Percentiles rank a stretch among this genome's conserved stretches.
Conservation (phyloP, 2,113 vertebrate species). For the Heterochromis multidens region DNA sequence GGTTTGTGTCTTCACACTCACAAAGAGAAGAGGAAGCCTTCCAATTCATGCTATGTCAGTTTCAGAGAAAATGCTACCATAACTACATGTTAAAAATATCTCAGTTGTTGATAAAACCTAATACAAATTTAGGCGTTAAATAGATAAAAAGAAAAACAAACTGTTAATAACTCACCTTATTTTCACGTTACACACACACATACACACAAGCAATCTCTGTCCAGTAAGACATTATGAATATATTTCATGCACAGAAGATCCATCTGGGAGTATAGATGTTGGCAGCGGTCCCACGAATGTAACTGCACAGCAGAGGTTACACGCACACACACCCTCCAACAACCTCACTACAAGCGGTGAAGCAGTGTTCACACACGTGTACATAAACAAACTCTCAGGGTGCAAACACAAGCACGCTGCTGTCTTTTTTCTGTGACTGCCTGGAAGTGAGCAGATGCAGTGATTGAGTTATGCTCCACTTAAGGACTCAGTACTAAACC, state of each 20-base stretch:
- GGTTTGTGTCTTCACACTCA: slow-evolving; percentile 8
- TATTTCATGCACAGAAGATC: slow-evolving; percentile 40
- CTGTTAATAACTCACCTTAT: background rate
- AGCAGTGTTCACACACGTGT: slow-evolving; percentile 10
- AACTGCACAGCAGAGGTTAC: slow-evolving; percentile 46
- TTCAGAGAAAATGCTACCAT: background rate
- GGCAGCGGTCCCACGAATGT: slow-evolving; percentile 48
- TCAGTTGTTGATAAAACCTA: background rate
- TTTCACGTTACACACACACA: background rate
- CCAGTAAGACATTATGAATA: slow-evolving; percentile 34
- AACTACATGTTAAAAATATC: background rate
- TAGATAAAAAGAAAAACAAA: background rate
- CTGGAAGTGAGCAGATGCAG: slow-evolving; percentile 21
- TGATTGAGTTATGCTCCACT: background rate
- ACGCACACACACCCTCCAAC: background rate
- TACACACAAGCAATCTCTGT: background rate
- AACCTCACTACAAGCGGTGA: background rate
- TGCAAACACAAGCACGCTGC: background rate
- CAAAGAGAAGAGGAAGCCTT: background rate
- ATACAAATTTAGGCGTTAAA: background rate
- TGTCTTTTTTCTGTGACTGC: background rate
- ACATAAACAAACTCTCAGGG: slow-evolving; percentile 20
- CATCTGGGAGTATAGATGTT: slow-evolving; percentile 51
- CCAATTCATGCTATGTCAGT: background rate
- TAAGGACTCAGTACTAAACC: background rate